Evolutionary conservation across 2,113 vertebrate genomes (phyloP), one percentile per base, ranked within the genome.

Genomic region (Lophura nycthemera): DNA sequence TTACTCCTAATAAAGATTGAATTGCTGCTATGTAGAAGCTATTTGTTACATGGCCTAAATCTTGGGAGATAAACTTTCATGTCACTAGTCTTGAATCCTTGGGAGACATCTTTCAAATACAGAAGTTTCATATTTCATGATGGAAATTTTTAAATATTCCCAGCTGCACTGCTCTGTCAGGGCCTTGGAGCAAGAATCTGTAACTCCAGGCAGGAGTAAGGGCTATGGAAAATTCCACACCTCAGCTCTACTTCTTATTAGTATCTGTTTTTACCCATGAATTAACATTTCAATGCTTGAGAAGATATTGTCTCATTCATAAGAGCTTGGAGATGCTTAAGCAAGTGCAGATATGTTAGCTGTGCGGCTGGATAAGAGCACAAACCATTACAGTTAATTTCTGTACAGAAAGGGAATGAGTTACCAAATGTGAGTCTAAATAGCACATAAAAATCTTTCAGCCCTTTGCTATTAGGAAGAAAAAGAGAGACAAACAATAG

Each of bases 351-450:
- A 11, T 25, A 61, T 11, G 7, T 65, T 77, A 91, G 54, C 74
- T 59, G 9, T 59, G 47, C 91, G 43, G 52, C 5, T 80, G 11
- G 78, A 91, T 79, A 89, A 94, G 76, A 71, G 88, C 8, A 87
- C 19, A 92, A 90, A 60, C 13, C 11, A 45, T 43, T 71, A 70
- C 8, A 42, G 56, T 70, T 96, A 25, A 73, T 83, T 94, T 95
- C 50, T 63, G 87, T 52, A 56, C 8, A 71, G 76, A 86, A 92
- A 71, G 36, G 73, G 89, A 92, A 82, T 72, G 1, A 78, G 47
- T 71, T 94, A 92, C 54, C 48, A 94, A 88, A 84, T 70, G 30
- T 36, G 75, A 86, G 42, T 72, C 59, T 84, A 95, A 95, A 86
- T 24, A 75, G 40, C 54, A 86, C n/a, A 69, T 48, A 74, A 71